These are phyloP conservation scores for Formicarius rufipectus DNA, from an alignment of 2,113 vertebrate species.

Conservation along the genomic window DNA sequence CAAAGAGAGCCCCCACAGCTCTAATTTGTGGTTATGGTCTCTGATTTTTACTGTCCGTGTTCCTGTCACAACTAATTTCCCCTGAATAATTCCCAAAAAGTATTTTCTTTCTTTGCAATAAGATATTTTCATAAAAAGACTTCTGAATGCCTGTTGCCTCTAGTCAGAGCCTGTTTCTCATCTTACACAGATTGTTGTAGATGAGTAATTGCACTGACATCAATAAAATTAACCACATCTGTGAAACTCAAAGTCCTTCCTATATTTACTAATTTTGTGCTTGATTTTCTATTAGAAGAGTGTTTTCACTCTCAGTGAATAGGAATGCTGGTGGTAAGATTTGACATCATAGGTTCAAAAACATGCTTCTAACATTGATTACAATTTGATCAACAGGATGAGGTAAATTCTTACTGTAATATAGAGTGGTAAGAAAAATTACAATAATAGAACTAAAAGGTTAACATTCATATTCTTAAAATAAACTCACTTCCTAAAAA, in stretches of 20 bases:
- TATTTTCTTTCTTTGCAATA: not conserved
- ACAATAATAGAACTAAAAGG: not conserved
- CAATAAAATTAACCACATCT: not conserved
- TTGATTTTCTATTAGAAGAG: not conserved
- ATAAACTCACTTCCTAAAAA: accelerated
- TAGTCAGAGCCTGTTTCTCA: not conserved
- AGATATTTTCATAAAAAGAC: not conserved
- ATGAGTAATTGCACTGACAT: not conserved
- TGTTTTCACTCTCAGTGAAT: not conserved
- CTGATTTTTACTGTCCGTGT: not conserved
- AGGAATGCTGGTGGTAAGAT: not conserved
- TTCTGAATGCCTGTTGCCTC: not conserved
- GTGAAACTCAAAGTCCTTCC: not conserved
- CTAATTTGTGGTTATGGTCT: not conserved
- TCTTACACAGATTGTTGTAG: not conserved
- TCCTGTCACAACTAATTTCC: not conserved
- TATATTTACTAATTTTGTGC: not conserved
- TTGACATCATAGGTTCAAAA: not conserved
- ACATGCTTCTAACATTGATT: not conserved
- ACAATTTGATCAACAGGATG: not conserved
- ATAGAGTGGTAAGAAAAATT: not conserved
- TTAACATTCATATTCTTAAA: not conserved
- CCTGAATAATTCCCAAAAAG: not conserved
- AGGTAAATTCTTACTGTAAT: not conserved
- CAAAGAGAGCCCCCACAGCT: not conserved